phyloP scores from a whole-genome alignment of 2,888 invertebrate genomes.

The Noctua janthina region DNA sequence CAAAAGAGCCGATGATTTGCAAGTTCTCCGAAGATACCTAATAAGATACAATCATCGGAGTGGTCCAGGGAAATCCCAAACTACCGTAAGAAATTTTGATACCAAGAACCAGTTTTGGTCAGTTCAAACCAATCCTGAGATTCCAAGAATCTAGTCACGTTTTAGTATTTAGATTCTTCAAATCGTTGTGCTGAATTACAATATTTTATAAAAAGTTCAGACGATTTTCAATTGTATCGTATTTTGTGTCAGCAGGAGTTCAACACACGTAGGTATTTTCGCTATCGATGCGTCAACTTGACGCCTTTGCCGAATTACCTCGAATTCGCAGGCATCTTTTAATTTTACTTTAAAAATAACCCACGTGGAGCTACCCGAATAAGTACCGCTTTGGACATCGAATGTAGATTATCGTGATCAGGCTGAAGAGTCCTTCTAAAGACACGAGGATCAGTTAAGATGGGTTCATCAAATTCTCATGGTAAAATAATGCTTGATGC shows the following conservation, averaged over 20 bases:
- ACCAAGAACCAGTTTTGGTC: conserved; percentile 29
- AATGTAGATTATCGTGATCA: background rate
- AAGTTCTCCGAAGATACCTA: background rate
- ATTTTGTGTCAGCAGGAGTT: conserved; percentile 27
- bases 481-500: background rate
- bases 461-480: background rate
- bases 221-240: background rate
- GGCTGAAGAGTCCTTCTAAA: background rate
- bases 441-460: background rate
- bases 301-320: conserved; percentile 21
- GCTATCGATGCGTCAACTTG: conserved; percentile 29
- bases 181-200: background rate
- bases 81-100: conserved; percentile 24
- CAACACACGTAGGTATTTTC: conserved; percentile 8
- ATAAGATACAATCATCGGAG: conserved; percentile 8
- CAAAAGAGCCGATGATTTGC: conserved; percentile 11
- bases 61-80: conserved; percentile 32
- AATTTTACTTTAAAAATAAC: conserved; percentile 10
- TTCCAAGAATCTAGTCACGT: conserved; percentile 26
- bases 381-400: background rate
- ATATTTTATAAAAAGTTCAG: background rate
- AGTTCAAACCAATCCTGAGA: background rate
- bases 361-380: background rate
- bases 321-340: conserved; percentile 12
- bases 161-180: conserved; percentile 13